Base-by-base conservation (phyloP, 2,888 invertebrate species). In the Neoaliturus tenellus region DNA sequence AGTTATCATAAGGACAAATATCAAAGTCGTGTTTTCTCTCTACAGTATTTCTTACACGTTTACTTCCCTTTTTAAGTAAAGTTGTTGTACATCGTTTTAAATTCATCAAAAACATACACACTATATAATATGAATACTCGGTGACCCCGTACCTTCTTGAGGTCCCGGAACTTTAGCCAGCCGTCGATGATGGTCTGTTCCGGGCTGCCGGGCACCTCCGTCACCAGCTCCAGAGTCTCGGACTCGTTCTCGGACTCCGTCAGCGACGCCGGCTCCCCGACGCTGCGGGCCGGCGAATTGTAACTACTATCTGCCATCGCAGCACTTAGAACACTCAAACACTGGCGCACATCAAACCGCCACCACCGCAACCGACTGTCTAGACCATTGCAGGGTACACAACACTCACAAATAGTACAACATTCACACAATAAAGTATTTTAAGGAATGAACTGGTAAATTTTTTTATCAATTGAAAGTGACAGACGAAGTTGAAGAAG, bases 131-230 rank as follows among this genome's bases (percentile, higher is more conserved):
- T n/a, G n/a, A n/a, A n/a, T n/a, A n/a, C n/a, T n/a, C n/a, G n/a
- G n/a, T n/a, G n/a, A n/a, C n/a, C 3, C 55, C 93, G 92, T 87
- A 95, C 95, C 93, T 94, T 92, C 89, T 94, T 94, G 91, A 93
- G 93, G 91, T 95, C 94, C 86, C 95, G 92, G 90, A 95, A 95
- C 91, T 95, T 95, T 87, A 95, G 89, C 94, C 94, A 95, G 88
- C 95, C 94, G 86, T 94, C 93, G 89, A 94, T 94, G 88, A 95
- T 92, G 88, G 94, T 94, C 88, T 94, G 94, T 87, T 94, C 94
- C 2, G 92, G 92, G 25, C 89, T 88, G 33, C 91, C 90, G 3
- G 92, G 87, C 0, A 85, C 92, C 87, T 94, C 93, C 5, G 91
- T 91, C 82, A 89, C 89, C 75, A 91, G 88, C 31, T 86, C 84